Conservation (phyloP, 92 coral and sea anemone genomes). For the Phenganax stokvisi region DNA sequence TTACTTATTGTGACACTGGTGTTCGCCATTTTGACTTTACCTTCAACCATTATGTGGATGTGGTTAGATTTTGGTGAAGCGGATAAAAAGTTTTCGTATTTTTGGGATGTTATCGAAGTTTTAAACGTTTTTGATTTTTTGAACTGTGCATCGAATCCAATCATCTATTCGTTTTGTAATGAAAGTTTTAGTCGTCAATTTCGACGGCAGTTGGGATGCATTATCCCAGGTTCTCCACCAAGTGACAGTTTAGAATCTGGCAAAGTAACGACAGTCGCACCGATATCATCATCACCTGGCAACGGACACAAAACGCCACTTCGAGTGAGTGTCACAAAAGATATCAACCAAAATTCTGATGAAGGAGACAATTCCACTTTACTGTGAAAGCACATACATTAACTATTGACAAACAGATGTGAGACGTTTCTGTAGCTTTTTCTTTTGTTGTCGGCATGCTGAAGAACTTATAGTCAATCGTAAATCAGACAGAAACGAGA, state of each 20-base stretch:
- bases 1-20: conserved; percentile 80
- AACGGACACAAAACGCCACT: conserved; percentile 37
- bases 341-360: not conserved
- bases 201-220: conserved; percentile 38
- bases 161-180: conserved; percentile 91
- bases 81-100: conserved; percentile 50
- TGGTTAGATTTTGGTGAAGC: conserved; percentile 95
- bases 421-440: not conserved
- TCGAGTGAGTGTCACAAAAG: conserved; percentile 25
- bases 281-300: conserved; percentile 33
- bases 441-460: too few species aligned
- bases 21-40: conserved; percentile 85
- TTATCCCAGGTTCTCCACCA: conserved; percentile 15
- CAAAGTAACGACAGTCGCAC: not conserved
- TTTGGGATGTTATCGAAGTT: conserved; percentile 70
- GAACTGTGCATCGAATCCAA: conserved; percentile 92
- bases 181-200: conserved; percentile 92
- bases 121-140: conserved; percentile 81
- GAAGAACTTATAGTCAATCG: too few species aligned
- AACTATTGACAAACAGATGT: not conserved
- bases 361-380: not conserved
- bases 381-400: not conserved
- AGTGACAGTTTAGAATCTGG: not conserved
- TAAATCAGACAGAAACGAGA: too few species aligned
- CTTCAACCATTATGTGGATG: conserved; percentile 90